Evolutionary conservation across 2,797 vertebrate genomes (phyloP).

Genomic region (Basileuterus tristriatus): DNA sequence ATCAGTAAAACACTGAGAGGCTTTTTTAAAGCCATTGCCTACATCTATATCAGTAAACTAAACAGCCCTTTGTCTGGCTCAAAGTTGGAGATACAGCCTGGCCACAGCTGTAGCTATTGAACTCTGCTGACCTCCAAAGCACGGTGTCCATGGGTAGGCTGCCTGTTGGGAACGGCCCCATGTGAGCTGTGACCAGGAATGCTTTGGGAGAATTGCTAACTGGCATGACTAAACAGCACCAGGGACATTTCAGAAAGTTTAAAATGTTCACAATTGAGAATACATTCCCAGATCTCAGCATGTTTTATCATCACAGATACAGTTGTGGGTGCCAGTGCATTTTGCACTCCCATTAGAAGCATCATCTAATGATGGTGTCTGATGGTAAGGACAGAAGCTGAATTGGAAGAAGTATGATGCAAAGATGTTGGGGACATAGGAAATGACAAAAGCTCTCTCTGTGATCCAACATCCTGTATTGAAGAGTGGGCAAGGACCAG

Average conservation of each 20-base stretch:
- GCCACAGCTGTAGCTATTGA: accelerated
- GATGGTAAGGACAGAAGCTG: not conserved
- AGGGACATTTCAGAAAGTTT: not conserved
- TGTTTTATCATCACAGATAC: not conserved
- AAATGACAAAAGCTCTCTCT: not conserved
- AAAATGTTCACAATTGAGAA: not conserved
- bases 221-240: not conserved
- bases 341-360: not conserved
- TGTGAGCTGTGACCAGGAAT: not conserved
- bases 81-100: not conserved
- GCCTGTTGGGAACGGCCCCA: accelerated
- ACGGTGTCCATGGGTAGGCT: not conserved
- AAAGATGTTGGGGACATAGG: not conserved
- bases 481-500: not conserved
- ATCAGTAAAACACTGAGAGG: not conserved
- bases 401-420: not conserved
- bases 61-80: not conserved
- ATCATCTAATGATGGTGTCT: not conserved
- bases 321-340: not conserved
- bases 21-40: not conserved
- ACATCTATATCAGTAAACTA: not conserved
- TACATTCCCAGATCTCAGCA: not conserved
- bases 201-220: not conserved
- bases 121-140: not conserved
- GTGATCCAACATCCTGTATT: not conserved